Evolutionary conservation across 2,797 vertebrate genomes (phyloP), one percentile per base, ranked within the genome.

Genomic region (Acomys russatus): DNA sequence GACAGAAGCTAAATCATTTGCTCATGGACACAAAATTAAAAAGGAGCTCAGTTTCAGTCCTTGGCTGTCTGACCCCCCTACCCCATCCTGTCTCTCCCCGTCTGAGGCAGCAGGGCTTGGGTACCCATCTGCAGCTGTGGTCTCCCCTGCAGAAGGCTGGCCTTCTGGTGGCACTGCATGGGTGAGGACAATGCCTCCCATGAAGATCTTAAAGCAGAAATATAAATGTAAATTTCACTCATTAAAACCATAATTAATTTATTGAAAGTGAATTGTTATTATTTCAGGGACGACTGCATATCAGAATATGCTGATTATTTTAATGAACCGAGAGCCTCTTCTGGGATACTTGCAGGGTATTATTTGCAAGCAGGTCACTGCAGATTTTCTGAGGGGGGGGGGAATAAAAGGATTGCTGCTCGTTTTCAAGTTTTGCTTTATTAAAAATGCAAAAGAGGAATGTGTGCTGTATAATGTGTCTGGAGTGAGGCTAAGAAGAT

Each of bases 211-310:
- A 95, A 96, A 92, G 94, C 95, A 80, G 96, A 98, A 96, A 97
- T 96, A 76, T 74, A 94, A 94, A 97, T 98, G 97, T 97, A 98
- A 98, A 97, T 98, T 94, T 96, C 80, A 66, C 96, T 97, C 97
- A 97, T 97, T 97, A 97, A 96, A 97, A 95, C 96, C 92, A 86
- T 97, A 97, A 98, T 98, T 98, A 97, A 98, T 98, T 97, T 97
- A 98, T 97, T 95, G 94, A 94, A 94, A 97, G 94, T 94, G 97
- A 97, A 97, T 94, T 97, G 93, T 97, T 97, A 97, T 97, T 98
- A 97, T 98, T 97, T 98, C 97, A 97, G 97, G 89, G 97, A 95
- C 14, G 38, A 96, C 97, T 97, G 96, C 96, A 94, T 97, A 94
- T 94, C 97, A 94, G 95, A 97, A 97, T 98, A 96, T 97, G 97